These are phyloP conservation scores for Eulithis testata DNA, from an alignment of 2,888 invertebrate species.

Conservation along the genomic window DNA sequence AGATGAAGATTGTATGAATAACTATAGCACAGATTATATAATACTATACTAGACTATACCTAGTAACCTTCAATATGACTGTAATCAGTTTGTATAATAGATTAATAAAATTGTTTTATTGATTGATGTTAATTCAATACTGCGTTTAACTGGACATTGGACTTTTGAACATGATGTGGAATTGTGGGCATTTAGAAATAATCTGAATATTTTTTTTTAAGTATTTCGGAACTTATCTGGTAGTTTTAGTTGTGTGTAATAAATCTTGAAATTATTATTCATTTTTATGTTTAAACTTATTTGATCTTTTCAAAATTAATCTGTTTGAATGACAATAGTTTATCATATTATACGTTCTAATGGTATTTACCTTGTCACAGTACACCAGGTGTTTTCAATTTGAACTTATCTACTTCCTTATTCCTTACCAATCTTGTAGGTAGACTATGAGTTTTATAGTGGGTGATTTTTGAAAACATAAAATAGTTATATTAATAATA, in stretches of 20 bases:
- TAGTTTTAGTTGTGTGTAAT: too few relatives aligned
- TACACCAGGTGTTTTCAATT: constrained; percentile 30
- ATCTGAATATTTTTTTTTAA: too few relatives aligned
- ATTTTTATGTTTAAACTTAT: constrained; percentile 16
- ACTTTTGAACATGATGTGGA: too few relatives aligned
- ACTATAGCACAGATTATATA: too few relatives aligned
- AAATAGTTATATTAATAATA: too few relatives aligned
- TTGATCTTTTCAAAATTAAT: constrained; percentile 26
- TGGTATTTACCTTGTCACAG: constrained; percentile 10
- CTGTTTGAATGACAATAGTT: constrained; percentile 22
- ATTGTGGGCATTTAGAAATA: too few relatives aligned
- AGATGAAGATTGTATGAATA: background rate
- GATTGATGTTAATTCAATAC: background rate
- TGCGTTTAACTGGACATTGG: background rate
- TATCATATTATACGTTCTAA: constrained; percentile 31
- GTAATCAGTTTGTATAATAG: background rate
- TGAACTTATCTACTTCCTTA: background rate
- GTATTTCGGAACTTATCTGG: too few relatives aligned
- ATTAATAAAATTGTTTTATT: background rate
- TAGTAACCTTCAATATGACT: background rate
- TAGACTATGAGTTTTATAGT: background rate
- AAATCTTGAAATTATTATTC: background rate
- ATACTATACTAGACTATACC: too few relatives aligned
- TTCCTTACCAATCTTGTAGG: background rate
- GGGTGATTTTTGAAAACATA: too few relatives aligned